Percentiles rank a stretch among this genome's conserved stretches.
phyloP scores from a whole-genome alignment of 2,113 vertebrate species.

The Parotia lawesii region DNA sequence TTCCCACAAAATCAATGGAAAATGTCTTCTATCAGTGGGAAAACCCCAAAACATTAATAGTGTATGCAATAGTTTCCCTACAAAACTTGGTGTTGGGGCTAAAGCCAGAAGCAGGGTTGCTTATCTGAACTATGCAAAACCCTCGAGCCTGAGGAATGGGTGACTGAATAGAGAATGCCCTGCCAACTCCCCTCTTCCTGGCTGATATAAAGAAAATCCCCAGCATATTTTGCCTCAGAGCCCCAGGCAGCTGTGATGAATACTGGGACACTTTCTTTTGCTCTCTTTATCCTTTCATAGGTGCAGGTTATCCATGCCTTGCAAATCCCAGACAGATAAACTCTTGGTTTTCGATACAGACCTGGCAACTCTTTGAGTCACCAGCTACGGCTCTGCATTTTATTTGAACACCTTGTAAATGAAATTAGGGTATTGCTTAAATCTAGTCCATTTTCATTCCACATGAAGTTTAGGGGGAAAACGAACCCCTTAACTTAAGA shows the following conservation, averaged over 20 bases:
- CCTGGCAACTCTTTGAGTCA: not conserved
- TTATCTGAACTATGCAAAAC: not conserved
- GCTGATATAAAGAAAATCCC: not conserved
- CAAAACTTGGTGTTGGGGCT: not conserved
- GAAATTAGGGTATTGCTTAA: not conserved
- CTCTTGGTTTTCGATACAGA: not conserved
- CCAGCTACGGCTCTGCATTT: not conserved
- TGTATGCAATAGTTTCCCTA: not conserved
- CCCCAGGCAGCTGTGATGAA: not conserved
- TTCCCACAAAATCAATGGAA: not conserved
- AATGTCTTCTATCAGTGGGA: not conserved
- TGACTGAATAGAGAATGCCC: not conserved
- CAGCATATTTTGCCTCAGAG: not conserved
- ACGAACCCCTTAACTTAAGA: not conserved
- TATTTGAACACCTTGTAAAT: not conserved
- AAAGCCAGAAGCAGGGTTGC: not conserved
- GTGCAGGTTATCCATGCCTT: not conserved
- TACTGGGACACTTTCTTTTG: not conserved
- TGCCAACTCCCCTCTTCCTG: not conserved
- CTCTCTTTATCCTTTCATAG: not conserved
- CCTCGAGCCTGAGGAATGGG: not conserved
- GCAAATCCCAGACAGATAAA: not conserved
- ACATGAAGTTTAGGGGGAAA: accelerated
- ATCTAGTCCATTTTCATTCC: not conserved
- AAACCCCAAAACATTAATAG: not conserved